Conservation (phyloP, 1,140 invertebrate species). For the Drosophila busckii region DNA sequence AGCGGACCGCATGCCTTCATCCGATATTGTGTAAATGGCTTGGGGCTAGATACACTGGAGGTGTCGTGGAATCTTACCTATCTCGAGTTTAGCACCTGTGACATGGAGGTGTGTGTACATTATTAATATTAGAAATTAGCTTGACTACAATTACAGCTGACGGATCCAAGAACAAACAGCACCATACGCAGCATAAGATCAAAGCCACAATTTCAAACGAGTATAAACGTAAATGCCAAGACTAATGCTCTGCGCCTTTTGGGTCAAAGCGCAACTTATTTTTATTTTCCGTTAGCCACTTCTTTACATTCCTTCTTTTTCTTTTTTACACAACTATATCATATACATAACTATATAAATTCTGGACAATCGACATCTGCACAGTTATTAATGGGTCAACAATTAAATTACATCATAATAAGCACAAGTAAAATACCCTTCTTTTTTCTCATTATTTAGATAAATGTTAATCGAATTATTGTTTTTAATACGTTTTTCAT, state of each 20-base stretch:
- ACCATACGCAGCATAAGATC: constrained; percentile 74
- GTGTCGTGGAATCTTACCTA: constrained; percentile 50
- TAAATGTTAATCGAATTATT: no score
- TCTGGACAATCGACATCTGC: no score
- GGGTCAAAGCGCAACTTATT: constrained; percentile 2
- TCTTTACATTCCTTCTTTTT: no score
- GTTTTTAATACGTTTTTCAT: no score
- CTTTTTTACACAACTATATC: no score
- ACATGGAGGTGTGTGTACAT: constrained; percentile 67
- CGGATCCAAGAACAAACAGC: constrained; percentile 80
- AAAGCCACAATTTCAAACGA: constrained; percentile 62
- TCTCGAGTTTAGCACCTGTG: constrained; percentile 57
- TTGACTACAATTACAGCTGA: constrained; percentile 79
- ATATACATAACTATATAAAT: no score
- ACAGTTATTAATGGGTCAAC: no score
- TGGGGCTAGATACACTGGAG: fast-evolving
- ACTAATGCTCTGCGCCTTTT: constrained; percentile 81
- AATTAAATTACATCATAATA: no score
- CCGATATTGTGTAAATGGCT: constrained; percentile 21
- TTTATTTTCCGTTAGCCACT: no score
- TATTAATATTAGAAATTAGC: neutral
- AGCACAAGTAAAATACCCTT: no score
- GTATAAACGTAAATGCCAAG: constrained; percentile 80
- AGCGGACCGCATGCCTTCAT: constrained; percentile 49
- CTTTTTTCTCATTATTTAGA: no score